These are phyloP conservation scores for Drosophila punjabiensis DNA, from an alignment of 1,140 invertebrate species.

Conservation along the genomic window DNA sequence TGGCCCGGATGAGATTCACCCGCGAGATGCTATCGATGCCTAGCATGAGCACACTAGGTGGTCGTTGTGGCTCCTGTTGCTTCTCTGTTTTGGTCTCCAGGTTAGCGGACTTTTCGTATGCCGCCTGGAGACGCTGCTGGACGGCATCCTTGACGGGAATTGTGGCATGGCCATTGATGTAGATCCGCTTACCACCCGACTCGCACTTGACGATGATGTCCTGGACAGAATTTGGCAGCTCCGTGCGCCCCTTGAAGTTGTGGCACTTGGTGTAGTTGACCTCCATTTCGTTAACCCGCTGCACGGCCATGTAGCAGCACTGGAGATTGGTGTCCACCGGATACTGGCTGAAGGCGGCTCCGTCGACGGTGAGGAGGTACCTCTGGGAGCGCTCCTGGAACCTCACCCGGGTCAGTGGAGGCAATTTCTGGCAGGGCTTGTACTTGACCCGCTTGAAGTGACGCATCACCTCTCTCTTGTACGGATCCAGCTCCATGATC, in stretches of 20 bases:
- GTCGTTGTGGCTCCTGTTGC: conserved; percentile 10
- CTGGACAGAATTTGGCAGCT: conserved; percentile 84
- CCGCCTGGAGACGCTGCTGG: conserved; percentile 50
- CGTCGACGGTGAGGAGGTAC: conserved; percentile 74
- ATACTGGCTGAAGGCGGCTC: conserved; percentile 68
- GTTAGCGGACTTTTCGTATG: neutral
- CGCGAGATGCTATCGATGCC: conserved; percentile 94
- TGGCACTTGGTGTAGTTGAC: conserved; percentile 75
- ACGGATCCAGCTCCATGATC: conserved; percentile 89
- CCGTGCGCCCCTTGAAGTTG: conserved; percentile 74
- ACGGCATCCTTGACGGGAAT: conserved; percentile 63
- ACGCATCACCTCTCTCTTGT: conserved; percentile 88
- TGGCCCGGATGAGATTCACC: conserved; percentile 90
- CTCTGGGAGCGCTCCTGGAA: conserved; percentile 62
- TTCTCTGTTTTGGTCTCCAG: neutral
- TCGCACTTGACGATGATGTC: conserved; percentile 86
- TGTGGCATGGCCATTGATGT: conserved; percentile 78
- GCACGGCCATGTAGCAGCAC: conserved; percentile 87
- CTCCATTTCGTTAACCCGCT: conserved; percentile 65
- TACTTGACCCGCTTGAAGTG: conserved; percentile 87
- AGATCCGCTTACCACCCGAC: conserved; percentile 60
- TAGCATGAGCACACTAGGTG: conserved; percentile 88
- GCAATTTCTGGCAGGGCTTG: conserved; percentile 86
- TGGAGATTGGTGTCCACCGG: conserved; percentile 66
- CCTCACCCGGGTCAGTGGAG: conserved; percentile 85